Evolutionary conservation across 2,888 invertebrate genomes (phyloP), one percentile per base, ranked within the genome.

Genomic region (Argyresthia goedartella): DNA sequence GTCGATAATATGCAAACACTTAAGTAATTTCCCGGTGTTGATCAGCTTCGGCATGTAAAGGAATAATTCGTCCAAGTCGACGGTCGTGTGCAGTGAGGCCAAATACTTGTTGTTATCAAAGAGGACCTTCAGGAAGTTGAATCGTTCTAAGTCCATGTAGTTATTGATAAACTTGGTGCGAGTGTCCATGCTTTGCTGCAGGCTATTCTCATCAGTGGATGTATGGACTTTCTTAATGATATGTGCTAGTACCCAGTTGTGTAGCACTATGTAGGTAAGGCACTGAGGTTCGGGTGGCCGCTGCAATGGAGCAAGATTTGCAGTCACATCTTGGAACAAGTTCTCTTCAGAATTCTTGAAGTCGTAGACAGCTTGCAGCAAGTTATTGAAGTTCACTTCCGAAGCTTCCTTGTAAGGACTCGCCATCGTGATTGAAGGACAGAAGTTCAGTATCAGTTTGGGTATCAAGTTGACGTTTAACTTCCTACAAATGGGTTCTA

Each of bases 381-480:
- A 60, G 54, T 71, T 77, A 59, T 86, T 82, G 54, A 80, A 81
- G 53, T 72, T 77, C 43, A 67, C 70, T 61, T 84, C 76, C 1
- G 60, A 72, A 0, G 82, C 81, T 59, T 84, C 84, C 56, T 72
- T 77, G 25, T 71, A 64, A 1, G 76, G 70, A 6, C 80, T 80
- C 1, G 70, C 66, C 53, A 89, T 70, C 25, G 88, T 79, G 25
- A 92, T 87, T 8, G 88, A 89, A 0, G 93, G 93, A 59, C 93
- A 93, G 63, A 92, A 92, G 70, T 92, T 93, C 3, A 91, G 74
- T 3, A 92, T 89, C 10, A 94, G 88, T 59, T 92, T 92, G 60
- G 93, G 92, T 49, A 92, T 89, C 51, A 93, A 84, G 81, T 94
- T 93, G 1, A 94, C 88, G 66, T 92, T 92, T 14, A 94, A 71